Base-by-base conservation (phyloP, 2,113 vertebrate species). In the Oreamnos americanus region DNA sequence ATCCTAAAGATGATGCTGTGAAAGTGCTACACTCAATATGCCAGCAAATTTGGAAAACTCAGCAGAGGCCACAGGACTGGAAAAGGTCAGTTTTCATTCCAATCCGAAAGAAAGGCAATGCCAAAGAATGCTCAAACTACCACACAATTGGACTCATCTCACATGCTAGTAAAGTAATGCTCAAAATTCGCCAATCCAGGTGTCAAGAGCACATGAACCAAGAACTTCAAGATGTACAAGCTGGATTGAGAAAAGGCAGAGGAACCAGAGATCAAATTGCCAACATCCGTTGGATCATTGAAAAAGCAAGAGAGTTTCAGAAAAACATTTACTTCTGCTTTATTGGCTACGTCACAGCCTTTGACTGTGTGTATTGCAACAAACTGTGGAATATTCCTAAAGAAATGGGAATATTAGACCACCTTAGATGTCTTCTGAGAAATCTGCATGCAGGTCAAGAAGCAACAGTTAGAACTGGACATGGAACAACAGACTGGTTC, bases 251-350 rank as follows among this genome's bases (percentile, higher is more conserved):
- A 71, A 71, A 71, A 71, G 64, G 17, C 64, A 71, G 64, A 71
- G 64, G 17, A 36, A 11, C 64, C n/a, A 36, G 64, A 71, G 64
- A 36, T 71, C n/a, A 71, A 71, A 71, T 71, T 71, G 64, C 9
- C 9, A 36, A 11, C 7, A 71, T 10, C 17, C 5, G 1, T 11
- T 67, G 64, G 17, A 67, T 36, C 16, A 67, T 21, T 2, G 0
- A 10, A 67, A 67, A 67, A 36, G 17, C n/a, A 67, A 67, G 9
- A 19, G 33, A 36, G 17, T 67, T 36, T 67, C 64, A 67, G 33
- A 36, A 36, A 67, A 36, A 67, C 33, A 67, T 67, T 17, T 67
- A 67, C 17, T 67, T 36, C 33, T 67, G 33, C 8, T 67, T n/a
- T 67, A 67, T 21, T 36, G 17, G 17, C 64, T 36, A 67, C 8